Base-by-base conservation (phyloP, 2,113 vertebrate genomes). In the Microcebus murinus region DNA sequence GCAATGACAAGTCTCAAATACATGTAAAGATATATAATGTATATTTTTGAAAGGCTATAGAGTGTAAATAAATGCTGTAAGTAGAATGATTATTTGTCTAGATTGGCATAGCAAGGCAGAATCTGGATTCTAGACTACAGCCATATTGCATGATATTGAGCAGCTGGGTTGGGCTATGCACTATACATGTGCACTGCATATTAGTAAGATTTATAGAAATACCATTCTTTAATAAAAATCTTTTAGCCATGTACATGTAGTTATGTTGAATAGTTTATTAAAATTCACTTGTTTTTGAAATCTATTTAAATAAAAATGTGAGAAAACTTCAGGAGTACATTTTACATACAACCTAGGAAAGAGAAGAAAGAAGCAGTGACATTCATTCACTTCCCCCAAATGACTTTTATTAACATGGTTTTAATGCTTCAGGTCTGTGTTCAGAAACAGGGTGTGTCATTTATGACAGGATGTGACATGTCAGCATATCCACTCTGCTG, bases 301-400 rank as follows among this genome's bases (percentile, higher is more conserved):
- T 95, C 6, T 87, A 52, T 74, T 95, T 98, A 84, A 92, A 87
- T 92, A 73, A 85, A 96, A 94, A 55, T 85, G n/a, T 74, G 52
- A 73, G 48, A 21, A 73, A 93, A 27, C 83, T 80, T 95, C 15
- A 95, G 77, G 92, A 90, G 77, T 94, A 8, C 71, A 17, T 59
- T 94, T 98, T 98, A 86, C n/a, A 71, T 98, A 86, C 36, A 71
- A 63, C 87, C 71, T 95, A 96, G 70, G 84, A 77, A 91, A 94
- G 73, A 94, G 73, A 79, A 82, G 65, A 68, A 76, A 9, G 63
- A n/a, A 97, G 80, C 84, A 98, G 94, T 95, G 98, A 87, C 48
- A 80, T 73, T 91, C 70, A 61, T 88, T 96, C 57, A 91, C 36
- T 97, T 94, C 48, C 87, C 73, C 6, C 95, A 98, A 98, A 94